Evolutionary conservation across 2,113 vertebrate species (phyloP).

Genomic region (Rhineura floridana): DNA sequence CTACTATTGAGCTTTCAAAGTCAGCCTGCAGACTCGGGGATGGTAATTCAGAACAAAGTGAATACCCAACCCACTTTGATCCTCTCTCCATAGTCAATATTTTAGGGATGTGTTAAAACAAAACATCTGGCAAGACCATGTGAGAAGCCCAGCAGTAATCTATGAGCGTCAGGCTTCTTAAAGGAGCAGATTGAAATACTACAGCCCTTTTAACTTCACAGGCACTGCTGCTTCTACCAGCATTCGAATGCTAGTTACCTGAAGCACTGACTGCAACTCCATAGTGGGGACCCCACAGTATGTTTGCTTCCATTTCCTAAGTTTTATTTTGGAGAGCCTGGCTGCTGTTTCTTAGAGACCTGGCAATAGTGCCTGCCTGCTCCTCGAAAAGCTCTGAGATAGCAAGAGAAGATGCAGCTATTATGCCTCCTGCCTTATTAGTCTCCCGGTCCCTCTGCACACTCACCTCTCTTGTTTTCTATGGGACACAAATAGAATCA

Average conservation of each 20-base stretch:
- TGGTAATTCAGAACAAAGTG: conserved; percentile 17
- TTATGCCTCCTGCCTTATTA: background rate
- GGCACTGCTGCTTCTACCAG: conserved; percentile 20
- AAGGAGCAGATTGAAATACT: conserved; percentile 14
- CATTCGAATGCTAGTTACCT: conserved; percentile 48
- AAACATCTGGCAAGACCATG: conserved; percentile 18
- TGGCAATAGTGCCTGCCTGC: background rate
- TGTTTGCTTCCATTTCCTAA: conserved; percentile 26
- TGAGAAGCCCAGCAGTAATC: background rate
- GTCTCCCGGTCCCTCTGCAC: background rate
- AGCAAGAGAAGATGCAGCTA: background rate
- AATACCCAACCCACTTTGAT: background rate
- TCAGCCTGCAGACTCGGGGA: background rate
- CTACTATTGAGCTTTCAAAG: background rate
- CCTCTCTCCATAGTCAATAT: background rate
- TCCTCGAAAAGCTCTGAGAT: background rate
- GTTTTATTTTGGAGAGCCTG: conserved; percentile 25
- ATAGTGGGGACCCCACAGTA: conserved; percentile 20
- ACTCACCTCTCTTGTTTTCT: background rate
- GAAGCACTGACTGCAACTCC: conserved; percentile 9
- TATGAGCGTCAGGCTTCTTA: background rate
- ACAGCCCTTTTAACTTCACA: conserved; percentile 20
- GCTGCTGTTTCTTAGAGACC: background rate
- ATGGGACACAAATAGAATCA: background rate
- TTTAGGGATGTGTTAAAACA: conserved; percentile 32